Percentiles rank a stretch among this genome's conserved stretches.
Conservation (phyloP, 2,113 vertebrate species). For the Anser cygnoides region DNA sequence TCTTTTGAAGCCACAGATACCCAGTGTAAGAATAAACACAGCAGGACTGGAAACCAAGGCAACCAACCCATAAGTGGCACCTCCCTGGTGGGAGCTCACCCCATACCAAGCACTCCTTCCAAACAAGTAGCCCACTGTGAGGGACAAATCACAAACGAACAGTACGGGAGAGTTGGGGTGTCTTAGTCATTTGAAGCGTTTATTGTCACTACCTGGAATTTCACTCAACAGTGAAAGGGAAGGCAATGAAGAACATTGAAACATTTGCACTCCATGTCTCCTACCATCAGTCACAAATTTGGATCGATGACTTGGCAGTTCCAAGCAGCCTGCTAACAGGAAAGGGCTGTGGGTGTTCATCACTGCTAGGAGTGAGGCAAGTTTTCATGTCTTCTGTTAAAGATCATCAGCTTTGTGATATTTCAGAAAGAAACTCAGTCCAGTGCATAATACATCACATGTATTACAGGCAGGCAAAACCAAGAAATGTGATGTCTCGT, state of each 20-base stretch:
- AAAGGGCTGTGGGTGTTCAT: neutral
- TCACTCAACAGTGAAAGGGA: neutral
- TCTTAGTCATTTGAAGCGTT: neutral
- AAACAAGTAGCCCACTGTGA: neutral
- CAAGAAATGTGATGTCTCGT: neutral
- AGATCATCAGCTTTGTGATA: neutral
- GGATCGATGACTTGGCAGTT: neutral
- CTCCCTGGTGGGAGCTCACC: neutral
- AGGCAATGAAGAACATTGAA: neutral
- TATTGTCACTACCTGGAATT: neutral
- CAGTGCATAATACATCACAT: neutral
- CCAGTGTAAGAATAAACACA: neutral
- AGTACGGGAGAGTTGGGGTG: neutral
- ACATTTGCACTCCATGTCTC: neutral
- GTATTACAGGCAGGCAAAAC: neutral
- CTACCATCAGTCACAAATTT: neutral
- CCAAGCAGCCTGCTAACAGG: neutral
- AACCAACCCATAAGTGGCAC: neutral
- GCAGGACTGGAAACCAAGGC: neutral
- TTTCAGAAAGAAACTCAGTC: neutral
- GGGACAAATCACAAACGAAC: neutral
- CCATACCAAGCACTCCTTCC: neutral
- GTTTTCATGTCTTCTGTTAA: neutral
- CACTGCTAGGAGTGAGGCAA: neutral
- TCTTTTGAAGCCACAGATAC: neutral